A percentile compares a stretch with the other conserved stretches of the same genome.
Evolutionary conservation across 2,888 invertebrate species (phyloP).

Genomic region (Allacma fusca): DNA sequence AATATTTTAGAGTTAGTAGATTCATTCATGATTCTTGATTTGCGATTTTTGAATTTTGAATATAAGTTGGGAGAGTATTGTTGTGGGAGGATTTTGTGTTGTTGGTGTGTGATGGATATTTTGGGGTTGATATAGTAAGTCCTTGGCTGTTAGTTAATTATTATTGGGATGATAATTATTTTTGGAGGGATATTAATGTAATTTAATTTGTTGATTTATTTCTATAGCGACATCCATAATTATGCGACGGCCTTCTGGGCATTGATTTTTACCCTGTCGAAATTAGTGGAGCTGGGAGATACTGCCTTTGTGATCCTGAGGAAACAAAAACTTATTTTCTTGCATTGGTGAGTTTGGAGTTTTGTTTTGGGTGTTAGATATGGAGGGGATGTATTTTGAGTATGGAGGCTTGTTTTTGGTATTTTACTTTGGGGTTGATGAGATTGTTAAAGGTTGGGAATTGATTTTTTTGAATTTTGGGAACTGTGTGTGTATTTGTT

Average conservation of each 20-base stretch:
- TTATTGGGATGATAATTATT: too few relatives aligned
- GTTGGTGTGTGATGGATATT: too few relatives aligned
- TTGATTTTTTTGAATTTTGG: neutral
- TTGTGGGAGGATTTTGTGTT: too few relatives aligned
- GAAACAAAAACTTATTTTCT: slow-evolving; percentile 43
- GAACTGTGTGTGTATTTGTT: slow-evolving; percentile 2
- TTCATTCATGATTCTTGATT: too few relatives aligned
- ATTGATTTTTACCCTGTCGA: slow-evolving; percentile 42
- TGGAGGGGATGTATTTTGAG: neutral
- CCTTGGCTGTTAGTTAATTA: too few relatives aligned
- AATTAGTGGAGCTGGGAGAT: slow-evolving; percentile 42
- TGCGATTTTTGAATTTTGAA: neutral
- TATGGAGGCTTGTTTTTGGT: neutral
- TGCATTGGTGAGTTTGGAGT: slow-evolving; percentile 41
- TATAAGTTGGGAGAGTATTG: too few relatives aligned
- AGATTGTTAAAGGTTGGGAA: neutral
- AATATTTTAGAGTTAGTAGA: too few relatives aligned
- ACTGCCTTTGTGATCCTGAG: slow-evolving; percentile 42
- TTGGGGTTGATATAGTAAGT: too few relatives aligned
- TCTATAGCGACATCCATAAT: slow-evolving; percentile 40
- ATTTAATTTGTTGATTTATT: slow-evolving; percentile 11
- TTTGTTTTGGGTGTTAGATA: neutral
- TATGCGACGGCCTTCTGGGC: slow-evolving; percentile 46
- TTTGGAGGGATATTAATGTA: too few relatives aligned
- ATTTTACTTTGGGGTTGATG: neutral